Evolutionary conservation across 2,888 invertebrate genomes (phyloP), one percentile per base, ranked within the genome.

Genomic region (Leptinotarsa juncta): DNA sequence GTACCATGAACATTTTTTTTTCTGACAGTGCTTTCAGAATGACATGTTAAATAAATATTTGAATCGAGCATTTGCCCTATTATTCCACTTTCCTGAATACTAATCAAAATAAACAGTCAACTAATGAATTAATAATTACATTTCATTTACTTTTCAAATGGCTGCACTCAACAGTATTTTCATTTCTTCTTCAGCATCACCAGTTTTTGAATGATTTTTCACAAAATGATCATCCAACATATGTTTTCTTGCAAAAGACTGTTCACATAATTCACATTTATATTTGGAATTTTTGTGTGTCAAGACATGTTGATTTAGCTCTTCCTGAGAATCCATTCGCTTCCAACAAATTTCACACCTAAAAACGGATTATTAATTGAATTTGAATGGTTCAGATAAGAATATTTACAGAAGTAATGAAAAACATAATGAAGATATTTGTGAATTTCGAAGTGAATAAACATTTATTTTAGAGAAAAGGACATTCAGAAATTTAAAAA

Each of bases 341-440:
- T 55, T 42, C 42, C 32, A 68, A 68, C 68, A 68, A 18, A 68
- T 32, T 32, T n/a, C 48, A 42, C 68, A 68, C 42, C 68, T 68
- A 20, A 55, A 68, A 67, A 23, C 18, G 12, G 7, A 32, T 32
- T 18, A 66, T 48, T 18, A 1, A 48, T 66, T n/a, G n/a, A n/a
- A 15, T 2, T 42, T 42, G 42, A 42, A 42, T 42, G 42, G 16
- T n/a, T n/a, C 53, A 53, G 14, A n/a, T 16, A 53, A 53, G 7
- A 53, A 53, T 15, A 53, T 7, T 53, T 53, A n/a, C n/a, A n/a
- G 53, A n/a, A 53, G 53, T 53, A 53, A 53, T 53, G 4, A n/a
- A 16, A 53, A 53, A 53, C 16, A 15, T 32, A 32, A 32, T 42
- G 42, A 42, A 42, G 42, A 42, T 42, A 42, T 42, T 42, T 42